Evolutionary conservation across 2,888 invertebrate species (phyloP).

Genomic region (Neoaliturus tenellus): DNA sequence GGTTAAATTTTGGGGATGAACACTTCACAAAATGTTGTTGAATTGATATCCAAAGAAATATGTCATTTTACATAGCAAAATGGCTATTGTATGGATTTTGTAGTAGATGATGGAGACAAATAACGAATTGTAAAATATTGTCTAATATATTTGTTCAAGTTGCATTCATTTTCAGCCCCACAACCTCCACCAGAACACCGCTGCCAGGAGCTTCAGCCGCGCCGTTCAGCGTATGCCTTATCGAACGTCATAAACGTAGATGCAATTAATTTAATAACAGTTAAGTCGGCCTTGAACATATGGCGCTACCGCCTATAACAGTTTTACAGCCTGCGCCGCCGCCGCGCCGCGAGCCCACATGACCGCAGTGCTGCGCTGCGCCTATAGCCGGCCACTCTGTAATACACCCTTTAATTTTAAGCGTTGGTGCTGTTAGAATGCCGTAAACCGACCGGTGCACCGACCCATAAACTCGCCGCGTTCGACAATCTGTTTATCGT

Average conservation of each 20-base stretch:
- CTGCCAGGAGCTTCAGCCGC: not conserved
- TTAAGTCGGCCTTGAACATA: constrained; percentile 38
- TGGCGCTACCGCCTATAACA: constrained; percentile 37
- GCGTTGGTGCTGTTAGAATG: constrained; percentile 9
- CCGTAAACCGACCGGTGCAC: not conserved
- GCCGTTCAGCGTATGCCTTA: not conserved
- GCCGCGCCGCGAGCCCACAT: constrained; percentile 23
- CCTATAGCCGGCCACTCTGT: not conserved
- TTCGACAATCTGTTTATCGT: not conserved
- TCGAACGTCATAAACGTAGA: constrained; percentile 36
- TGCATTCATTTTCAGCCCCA: too few relatives aligned
- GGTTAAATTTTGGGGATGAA: too few relatives aligned
- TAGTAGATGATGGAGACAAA: too few relatives aligned
- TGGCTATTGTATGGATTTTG: too few relatives aligned
- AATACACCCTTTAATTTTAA: constrained; percentile 3
- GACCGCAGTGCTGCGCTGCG: not conserved
- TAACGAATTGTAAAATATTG: too few relatives aligned
- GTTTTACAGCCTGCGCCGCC: constrained; percentile 22
- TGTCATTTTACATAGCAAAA: too few relatives aligned
- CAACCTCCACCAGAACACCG: too few relatives aligned
- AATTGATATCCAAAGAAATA: too few relatives aligned
- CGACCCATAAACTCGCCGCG: not conserved
- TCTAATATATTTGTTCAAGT: too few relatives aligned
- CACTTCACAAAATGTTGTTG: too few relatives aligned
- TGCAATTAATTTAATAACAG: constrained; percentile 39